Evolutionary conservation across 2,797 vertebrate species (phyloP), one percentile per base, ranked within the genome.

Genomic region (Alfaro cultratus): DNA sequence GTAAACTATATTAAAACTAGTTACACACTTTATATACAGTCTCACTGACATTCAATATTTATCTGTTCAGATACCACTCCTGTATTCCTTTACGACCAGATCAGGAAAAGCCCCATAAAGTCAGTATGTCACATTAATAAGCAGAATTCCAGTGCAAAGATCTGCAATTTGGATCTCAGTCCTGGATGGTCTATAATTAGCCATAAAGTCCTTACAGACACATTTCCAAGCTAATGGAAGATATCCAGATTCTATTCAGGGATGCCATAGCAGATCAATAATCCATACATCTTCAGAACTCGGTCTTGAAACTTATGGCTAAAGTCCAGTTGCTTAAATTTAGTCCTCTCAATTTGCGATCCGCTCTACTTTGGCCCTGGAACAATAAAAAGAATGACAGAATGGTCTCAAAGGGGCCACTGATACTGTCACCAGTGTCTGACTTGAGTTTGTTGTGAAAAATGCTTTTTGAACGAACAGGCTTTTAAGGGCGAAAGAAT

Each of bases 401-500:
- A 82, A 84, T 81, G 74, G 31, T 86, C 78, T 84, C 55, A 67
- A 83, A 76, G 77, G 74, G 49, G 84, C 81, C 72, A 80, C 74
- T 83, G 82, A 77, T 77, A 78, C 79, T 46, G 75, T 23, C 47
- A 75, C 64, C 75, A 86, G 88, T 76, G 88, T 85, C 80, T 86
- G 71, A 86, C 81, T 39, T 73, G 79, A 82, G n/a, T 5, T 73
- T 84, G 80, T 83, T 39, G 75, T 53, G 51, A 53, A 26, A 53
- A 26, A 53, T 26, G 51, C 2, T 8, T 43, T 49, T 46, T 51
- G 1, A 74, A 47, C 11, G 0, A 74, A 51, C 26, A 0, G 53
- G 1, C 51, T 95, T 95, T 92, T 97, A 99, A 77, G 99, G 98
- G 78, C 98, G 96, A 84, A 99, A 91, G 95, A 99, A 99, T 94